Evolutionary conservation across 2,113 vertebrate genomes (phyloP), one percentile per base, ranked within the genome.

Genomic region (Etheostoma cragini): DNA sequence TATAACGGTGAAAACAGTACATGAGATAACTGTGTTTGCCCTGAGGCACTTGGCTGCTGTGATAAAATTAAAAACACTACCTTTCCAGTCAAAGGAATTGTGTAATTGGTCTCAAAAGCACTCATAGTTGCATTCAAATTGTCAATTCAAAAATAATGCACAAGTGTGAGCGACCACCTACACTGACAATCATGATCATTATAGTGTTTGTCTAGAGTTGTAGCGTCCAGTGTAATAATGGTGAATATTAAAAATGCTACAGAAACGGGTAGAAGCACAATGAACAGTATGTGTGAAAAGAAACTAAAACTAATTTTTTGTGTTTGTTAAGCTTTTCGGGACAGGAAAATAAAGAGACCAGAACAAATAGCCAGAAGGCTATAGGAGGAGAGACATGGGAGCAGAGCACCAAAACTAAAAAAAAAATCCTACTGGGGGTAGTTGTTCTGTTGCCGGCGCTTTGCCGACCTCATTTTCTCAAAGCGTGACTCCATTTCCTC

Each of bases 401-500:
- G 63, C 72, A 79, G 89, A 76, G 83, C 71, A 86, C 85, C 78
- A 66, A 81, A 64, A 80, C 47, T 53, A 65, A 42, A 68, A 50
- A 42, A 68, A 50, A 84, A 84, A 78, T 85, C 78, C 94, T 96
- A 96, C 90, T 96, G 91, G 68, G 94, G 91, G 86, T 92, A 95
- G 91, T 82, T 98, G 91, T 97, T 99, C 93, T 99, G 97, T 94
- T 99, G 98, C 82, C 97, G 96, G 94, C 97, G 97, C 92, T 98
- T 99, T 30, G 98, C 98, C 0, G 98, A 99, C 93, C 98, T 96
- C 98, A 99, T 98, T 95, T 99, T 99, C 91, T 99, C 97, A 92
- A 99, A 99, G 82, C 98, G 96, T 0, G 97, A 98, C 88, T 99
- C 97, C 98, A 99, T 99, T 84, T 99, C 97, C 93, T 99, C 97